Percentiles rank a stretch among this genome's conserved stretches.
These are phyloP conservation scores for Ariopsis seemanni DNA, from an alignment of 2,113 vertebrate species.

Conservation along the genomic window DNA sequence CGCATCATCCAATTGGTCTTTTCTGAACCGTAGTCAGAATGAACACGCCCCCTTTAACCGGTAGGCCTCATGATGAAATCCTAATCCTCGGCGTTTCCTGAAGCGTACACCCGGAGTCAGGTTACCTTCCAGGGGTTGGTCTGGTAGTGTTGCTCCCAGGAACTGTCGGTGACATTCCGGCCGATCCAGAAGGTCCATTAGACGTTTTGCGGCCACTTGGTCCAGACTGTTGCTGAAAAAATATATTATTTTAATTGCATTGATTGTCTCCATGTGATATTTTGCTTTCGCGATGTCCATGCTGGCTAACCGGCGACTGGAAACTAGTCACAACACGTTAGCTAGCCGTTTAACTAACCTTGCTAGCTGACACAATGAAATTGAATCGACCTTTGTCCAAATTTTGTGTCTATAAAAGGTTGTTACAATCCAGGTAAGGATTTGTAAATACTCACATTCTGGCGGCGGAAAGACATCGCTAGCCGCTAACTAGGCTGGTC, in stretches of 20 bases:
- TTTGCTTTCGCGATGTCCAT: neutral
- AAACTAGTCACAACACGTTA: neutral
- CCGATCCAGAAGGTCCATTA: slow-evolving; percentile 53
- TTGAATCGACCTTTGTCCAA: neutral
- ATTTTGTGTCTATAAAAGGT: neutral
- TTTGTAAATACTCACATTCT: slow-evolving; percentile 48
- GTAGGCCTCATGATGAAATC: slow-evolving; percentile 54
- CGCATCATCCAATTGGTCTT: slow-evolving; percentile 29
- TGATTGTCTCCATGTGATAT: neutral
- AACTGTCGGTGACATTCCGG: slow-evolving; percentile 46
- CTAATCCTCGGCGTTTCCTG: slow-evolving; percentile 45
- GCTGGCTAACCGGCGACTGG: neutral
- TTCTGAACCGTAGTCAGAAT: neutral
- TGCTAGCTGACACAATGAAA: neutral
- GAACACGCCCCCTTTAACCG: slow-evolving; percentile 53
- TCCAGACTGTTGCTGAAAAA: slow-evolving; percentile 51
- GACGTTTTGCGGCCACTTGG: slow-evolving; percentile 56
- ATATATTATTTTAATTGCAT: neutral
- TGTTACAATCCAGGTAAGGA: neutral
- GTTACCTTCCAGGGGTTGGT: slow-evolving; percentile 56
- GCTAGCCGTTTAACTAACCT: neutral
- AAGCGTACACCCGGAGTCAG: neutral
- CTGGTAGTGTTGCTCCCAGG: slow-evolving; percentile 53
- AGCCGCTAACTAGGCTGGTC: slow-evolving; percentile 29
- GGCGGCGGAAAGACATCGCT: slow-evolving; percentile 58